phyloP scores from a whole-genome alignment of 2,113 vertebrate species.

The Thalassarche chlororhynchos region DNA sequence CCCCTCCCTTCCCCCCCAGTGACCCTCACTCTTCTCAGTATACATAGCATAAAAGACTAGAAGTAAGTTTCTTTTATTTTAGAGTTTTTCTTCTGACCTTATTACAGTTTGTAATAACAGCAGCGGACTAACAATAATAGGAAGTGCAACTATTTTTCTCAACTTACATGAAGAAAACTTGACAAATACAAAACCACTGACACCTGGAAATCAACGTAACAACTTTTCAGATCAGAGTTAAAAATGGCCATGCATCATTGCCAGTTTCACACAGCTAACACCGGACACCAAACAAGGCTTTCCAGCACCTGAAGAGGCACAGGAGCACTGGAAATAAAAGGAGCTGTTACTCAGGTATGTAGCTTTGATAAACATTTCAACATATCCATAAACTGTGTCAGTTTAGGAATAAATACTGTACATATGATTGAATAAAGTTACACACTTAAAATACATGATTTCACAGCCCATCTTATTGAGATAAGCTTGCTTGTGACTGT shows the following conservation, averaged over 20 bases:
- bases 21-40: neutral
- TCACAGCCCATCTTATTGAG: neutral
- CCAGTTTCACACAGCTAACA: neutral
- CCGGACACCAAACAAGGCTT: neutral
- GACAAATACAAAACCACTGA: neutral
- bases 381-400: neutral
- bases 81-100: neutral
- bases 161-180: neutral
- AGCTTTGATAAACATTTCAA: neutral
- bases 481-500: neutral
- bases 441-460: neutral
- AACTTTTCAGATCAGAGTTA: neutral
- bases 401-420: neutral
- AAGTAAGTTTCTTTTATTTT: neutral
- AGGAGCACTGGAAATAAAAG: neutral
- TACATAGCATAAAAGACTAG: neutral
- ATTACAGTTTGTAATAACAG: neutral
- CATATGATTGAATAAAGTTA: neutral
- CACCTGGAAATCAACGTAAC: neutral
- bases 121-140: neutral
- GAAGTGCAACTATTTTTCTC: neutral
- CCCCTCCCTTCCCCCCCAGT: fast-evolving
- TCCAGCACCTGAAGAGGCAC: neutral
- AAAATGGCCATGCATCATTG: fast-evolving
- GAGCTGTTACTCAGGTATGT: neutral